phyloP scores from a whole-genome alignment of 1,140 invertebrate species.

The Acromyrmex charruanus region DNA sequence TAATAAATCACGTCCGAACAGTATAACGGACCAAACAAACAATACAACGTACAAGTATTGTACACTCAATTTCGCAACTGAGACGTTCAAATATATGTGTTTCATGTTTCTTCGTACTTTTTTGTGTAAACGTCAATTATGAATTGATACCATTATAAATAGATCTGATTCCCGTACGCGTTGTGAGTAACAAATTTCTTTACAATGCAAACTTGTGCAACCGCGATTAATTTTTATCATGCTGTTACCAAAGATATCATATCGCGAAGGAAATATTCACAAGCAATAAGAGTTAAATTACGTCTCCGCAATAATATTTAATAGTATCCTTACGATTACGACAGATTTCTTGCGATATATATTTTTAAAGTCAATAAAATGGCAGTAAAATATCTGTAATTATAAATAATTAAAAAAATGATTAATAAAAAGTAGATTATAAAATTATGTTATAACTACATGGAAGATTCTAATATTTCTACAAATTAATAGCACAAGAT shows the following conservation, averaged over 20 bases:
- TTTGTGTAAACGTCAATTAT: slow-evolving; percentile 34
- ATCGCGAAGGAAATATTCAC: not conserved
- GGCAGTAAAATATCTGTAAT: not conserved
- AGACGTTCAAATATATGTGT: not conserved
- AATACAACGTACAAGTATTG: not conserved
- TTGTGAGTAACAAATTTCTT: slow-evolving; percentile 18
- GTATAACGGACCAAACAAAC: not conserved
- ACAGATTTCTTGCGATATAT: not conserved
- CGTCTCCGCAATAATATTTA: not conserved
- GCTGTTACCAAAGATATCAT: not conserved
- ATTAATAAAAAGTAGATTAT: not conserved
- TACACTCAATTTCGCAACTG: not conserved
- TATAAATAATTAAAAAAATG: not conserved
- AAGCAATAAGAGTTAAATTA: not conserved
- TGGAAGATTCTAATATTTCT: not conserved
- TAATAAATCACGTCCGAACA: slow-evolving; percentile 16
- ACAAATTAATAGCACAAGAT: not conserved
- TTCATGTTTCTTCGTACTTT: not conserved
- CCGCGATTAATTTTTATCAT: slow-evolving; percentile 31
- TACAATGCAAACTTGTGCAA: not conserved
- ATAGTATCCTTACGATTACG: not conserved
- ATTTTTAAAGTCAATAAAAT: not conserved
- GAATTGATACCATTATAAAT: slow-evolving; percentile 4
- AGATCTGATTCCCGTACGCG: not conserved
- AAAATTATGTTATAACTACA: not conserved